A percentile compares a stretch with the other conserved stretches of the same genome.
Evolutionary conservation across 1,140 invertebrate species (phyloP).

Genomic region (Sweltsa coloradensis): DNA sequence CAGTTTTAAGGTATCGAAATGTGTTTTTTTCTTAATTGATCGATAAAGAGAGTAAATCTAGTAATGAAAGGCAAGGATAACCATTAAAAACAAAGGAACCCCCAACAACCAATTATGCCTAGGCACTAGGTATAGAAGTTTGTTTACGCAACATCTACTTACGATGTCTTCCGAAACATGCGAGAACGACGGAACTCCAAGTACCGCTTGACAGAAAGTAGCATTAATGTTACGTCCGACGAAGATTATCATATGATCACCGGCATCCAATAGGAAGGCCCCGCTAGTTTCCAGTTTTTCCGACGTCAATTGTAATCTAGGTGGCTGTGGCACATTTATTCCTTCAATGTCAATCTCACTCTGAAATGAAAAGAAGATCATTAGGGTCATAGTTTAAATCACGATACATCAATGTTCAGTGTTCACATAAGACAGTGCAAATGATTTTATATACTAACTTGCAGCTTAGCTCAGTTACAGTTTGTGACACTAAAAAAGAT

Average conservation of each 20-base stretch:
- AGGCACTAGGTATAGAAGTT: slow-evolving; percentile 16
- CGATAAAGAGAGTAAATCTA: too few species aligned
- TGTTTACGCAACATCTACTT: slow-evolving; percentile 25
- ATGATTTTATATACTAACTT: too few species aligned
- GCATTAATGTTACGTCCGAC: slow-evolving; percentile 70
- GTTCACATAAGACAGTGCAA: too few species aligned
- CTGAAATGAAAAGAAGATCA: slow-evolving; percentile 20
- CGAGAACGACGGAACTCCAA: slow-evolving; percentile 48
- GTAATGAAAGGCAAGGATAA: too few species aligned
- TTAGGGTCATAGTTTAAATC: too few species aligned
- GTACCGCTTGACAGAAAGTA: slow-evolving; percentile 58
- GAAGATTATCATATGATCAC: slow-evolving; percentile 73
- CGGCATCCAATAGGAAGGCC: slow-evolving; percentile 83
- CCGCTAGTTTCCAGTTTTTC: slow-evolving; percentile 74
- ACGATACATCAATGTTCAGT: too few species aligned
- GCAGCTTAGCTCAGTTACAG: too few species aligned
- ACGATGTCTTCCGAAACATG: slow-evolving; percentile 53
- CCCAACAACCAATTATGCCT: slow-evolving; percentile 3
- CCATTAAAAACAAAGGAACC: too few species aligned
- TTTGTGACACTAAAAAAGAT: too few species aligned
- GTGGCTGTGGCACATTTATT: slow-evolving; percentile 27
- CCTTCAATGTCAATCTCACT: slow-evolving; percentile 22
- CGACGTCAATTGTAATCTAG: slow-evolving; percentile 44
- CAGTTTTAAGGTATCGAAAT: too few species aligned
- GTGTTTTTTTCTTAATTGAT: too few species aligned